A percentile compares a stretch with the other conserved stretches of the same genome.
Conservation (phyloP, 2,113 vertebrate genomes). For the Ranitomeya variabilis region DNA sequence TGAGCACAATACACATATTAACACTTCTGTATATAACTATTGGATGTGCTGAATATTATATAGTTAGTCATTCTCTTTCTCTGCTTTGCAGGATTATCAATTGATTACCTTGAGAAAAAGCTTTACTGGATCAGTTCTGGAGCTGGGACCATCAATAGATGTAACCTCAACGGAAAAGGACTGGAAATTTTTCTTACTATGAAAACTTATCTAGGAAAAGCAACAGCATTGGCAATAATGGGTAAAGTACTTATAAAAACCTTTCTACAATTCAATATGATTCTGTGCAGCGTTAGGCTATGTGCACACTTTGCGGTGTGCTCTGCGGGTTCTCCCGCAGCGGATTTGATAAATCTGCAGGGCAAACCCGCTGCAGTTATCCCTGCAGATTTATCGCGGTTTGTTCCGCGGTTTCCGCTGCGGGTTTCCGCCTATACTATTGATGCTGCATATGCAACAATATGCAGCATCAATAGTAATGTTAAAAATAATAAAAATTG, state of each 20-base stretch:
- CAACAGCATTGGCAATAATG: constrained; percentile 92
- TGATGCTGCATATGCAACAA: too few species aligned
- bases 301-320: too few species aligned
- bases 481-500: too few species aligned
- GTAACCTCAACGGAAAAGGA: constrained; percentile 82
- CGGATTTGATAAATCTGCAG: too few species aligned
- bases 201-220: constrained; percentile 85
- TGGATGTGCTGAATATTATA: not conserved
- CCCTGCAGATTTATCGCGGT: too few species aligned
- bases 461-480: too few species aligned
- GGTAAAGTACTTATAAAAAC: constrained; percentile 70
- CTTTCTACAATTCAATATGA: not conserved
- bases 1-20: not conserved
- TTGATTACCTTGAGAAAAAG: constrained; percentile 85
- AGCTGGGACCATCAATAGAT: constrained; percentile 86
- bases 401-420: too few species aligned
- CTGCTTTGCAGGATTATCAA: constrained; percentile 80
- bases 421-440: too few species aligned
- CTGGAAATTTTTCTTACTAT: constrained; percentile 79
- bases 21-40: not conserved
- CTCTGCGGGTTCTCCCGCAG: too few species aligned
- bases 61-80: not conserved
- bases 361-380: too few species aligned
- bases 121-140: constrained; percentile 96
- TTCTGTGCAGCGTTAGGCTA: not conserved